phyloP scores from a whole-genome alignment of 2,888 invertebrate species.

The Cecidostiba fungosa region DNA sequence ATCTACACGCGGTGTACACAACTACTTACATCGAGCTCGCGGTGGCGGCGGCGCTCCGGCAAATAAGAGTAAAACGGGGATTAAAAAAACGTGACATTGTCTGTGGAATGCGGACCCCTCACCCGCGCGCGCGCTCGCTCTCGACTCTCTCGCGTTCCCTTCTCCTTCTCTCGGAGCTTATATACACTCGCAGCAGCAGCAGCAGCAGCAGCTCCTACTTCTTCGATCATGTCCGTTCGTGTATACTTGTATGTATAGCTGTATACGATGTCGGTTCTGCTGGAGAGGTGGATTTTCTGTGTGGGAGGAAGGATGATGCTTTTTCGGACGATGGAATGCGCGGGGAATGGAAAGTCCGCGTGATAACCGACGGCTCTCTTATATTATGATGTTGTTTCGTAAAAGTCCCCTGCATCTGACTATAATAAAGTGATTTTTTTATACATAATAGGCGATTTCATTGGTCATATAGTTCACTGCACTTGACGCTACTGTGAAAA shows the following conservation, averaged over 20 bases:
- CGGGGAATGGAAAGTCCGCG: slow-evolving; percentile 1
- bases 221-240: background rate
- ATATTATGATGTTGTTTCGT: background rate
- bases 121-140: slow-evolving; percentile 67
- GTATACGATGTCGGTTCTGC: background rate
- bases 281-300: background rate
- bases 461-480: too few species aligned
- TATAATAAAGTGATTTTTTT: too few species aligned
- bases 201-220: slow-evolving; percentile 9
- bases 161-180: slow-evolving; percentile 6
- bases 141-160: slow-evolving; percentile 28
- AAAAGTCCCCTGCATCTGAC: too few species aligned
- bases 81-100: slow-evolving; percentile 80
- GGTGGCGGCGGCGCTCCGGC: slow-evolving; percentile 64
- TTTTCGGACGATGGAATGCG: slow-evolving; percentile 4
- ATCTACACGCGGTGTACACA: slow-evolving; percentile 23
- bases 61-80: slow-evolving; percentile 78
- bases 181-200: background rate
- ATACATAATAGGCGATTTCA: too few species aligned
- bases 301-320: slow-evolving; percentile 7
- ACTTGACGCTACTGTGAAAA: background rate
- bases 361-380: background rate
- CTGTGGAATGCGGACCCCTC: slow-evolving; percentile 80
- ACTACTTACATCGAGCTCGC: slow-evolving; percentile 25
- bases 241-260: too few species aligned